Evolutionary conservation across 2,113 vertebrate genomes (phyloP), one percentile per base, ranked within the genome.

Genomic region (Cyprinus carpio): DNA sequence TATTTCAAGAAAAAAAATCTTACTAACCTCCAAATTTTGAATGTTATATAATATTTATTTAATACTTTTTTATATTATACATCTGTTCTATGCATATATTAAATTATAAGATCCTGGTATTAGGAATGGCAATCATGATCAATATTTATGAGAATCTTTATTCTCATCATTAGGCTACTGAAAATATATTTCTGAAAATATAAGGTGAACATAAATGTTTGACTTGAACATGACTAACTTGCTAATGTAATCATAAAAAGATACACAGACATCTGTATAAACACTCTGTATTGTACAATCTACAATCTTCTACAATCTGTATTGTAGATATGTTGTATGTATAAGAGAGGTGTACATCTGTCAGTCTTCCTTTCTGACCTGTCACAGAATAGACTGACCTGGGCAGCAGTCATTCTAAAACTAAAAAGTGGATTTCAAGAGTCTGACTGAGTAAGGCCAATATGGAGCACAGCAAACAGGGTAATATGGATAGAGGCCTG

Each of bases 341-440:
- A 1, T 12, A 12, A 31, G 10, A 60, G 18, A 15, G 18, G 29
- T 40, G 56, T 37, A 82, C 31, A 85, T 31, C 46, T 69, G 64
- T 79, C 76, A 25, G 29, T 29, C 5, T 85, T 58, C 20, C 46
- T 16, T 37, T 51, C 34, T 83, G 60, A 10, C 37, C 10, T 49
- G 46, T 34, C 40, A 82, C 49, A 54, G 80, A 78, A 87, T 27
- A 43, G 34, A 16, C 20, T 67, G 85, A 71, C 81, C 71, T 29
- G 58, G 76, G 23, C 27, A 25, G 31, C 46, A 80, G 37, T 75
- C 31, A 46, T 77, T 71, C 64, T 20, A 56, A 67, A 85, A 46
- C 34, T 43, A 23, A 78, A 77, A 67, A 76, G 64, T 71, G 37
- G 60, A 82, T 81, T 71, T 81, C 76, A 72, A 46, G 71, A 78